These are phyloP conservation scores for Phyllostomus discolor DNA, from an alignment of 2,113 vertebrate species.

Conservation along the genomic window DNA sequence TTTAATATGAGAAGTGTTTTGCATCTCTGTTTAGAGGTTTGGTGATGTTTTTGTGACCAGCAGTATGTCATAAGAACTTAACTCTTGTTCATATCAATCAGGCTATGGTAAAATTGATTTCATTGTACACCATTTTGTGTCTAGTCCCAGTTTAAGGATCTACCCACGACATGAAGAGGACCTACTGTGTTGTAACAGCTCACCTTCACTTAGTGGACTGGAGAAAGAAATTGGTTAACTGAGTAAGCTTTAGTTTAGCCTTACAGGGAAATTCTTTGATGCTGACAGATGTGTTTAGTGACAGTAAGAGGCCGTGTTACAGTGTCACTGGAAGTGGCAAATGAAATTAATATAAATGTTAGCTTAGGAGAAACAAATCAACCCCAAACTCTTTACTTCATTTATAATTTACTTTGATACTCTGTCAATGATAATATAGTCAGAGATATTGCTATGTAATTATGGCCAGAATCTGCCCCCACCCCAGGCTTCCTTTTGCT, in stretches of 20 bases:
- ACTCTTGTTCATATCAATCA: too few relatives aligned
- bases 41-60: too few relatives aligned
- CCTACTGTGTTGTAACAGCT: not conserved
- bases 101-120: not conserved
- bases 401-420: not conserved
- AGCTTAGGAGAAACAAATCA: not conserved
- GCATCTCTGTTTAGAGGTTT: too few relatives aligned
- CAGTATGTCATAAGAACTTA: too few relatives aligned
- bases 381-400: not conserved
- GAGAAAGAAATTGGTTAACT: not conserved
- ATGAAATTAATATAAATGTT: not conserved
- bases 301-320: not conserved
- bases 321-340: not conserved
- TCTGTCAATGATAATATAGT: not conserved
- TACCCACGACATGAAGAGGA: not conserved
- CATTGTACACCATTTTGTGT: not conserved
- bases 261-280: not conserved
- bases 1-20: too few relatives aligned
- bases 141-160: not conserved
- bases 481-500: not conserved
- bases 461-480: not conserved
- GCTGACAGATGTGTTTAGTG: not conserved
- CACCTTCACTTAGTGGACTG: not conserved
- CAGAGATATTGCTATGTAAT: not conserved
- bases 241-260: not conserved